Conservation (phyloP, 2,113 vertebrate genomes). For the Nibea albiflora region DNA sequence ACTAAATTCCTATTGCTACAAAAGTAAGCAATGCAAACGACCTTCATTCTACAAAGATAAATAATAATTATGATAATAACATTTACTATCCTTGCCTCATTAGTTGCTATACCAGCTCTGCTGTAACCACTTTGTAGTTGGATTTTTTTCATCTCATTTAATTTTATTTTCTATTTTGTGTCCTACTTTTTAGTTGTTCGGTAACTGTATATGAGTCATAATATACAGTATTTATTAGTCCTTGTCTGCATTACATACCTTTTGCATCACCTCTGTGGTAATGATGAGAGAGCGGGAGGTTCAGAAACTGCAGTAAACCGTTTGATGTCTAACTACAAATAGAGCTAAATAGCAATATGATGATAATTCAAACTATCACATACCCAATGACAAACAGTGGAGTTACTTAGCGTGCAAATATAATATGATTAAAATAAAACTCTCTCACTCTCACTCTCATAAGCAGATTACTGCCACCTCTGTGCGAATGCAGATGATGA, state of each 20-base stretch:
- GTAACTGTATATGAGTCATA: not conserved
- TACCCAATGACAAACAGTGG: not conserved
- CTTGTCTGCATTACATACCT: conserved; percentile 8
- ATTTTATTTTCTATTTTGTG: not conserved
- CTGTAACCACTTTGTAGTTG: not conserved
- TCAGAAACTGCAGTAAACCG: not conserved
- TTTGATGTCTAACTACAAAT: not conserved
- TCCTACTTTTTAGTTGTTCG: not conserved
- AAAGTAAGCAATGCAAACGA: too few relatives aligned
- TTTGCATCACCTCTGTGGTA: conserved; percentile 24
- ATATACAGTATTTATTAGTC: not conserved
- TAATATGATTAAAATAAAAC: conserved; percentile 35
- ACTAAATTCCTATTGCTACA: too few relatives aligned
- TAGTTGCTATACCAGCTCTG: not conserved
- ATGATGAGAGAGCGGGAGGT: not conserved
- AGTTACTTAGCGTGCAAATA: conserved; percentile 51
- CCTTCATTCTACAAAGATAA: too few relatives aligned
- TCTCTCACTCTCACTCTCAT: not conserved
- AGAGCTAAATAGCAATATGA: not conserved
- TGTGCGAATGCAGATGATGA: not conserved
- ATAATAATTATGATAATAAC: not conserved
- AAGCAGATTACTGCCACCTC: conserved; percentile 38
- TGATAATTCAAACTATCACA: conserved; percentile 3
- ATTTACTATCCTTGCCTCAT: not conserved
- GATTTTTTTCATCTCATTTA: conserved; percentile 10